A percentile compares a stretch with the other conserved stretches of the same genome.
These are phyloP conservation scores for Emydoidea blandingii DNA, from an alignment of 2,797 vertebrate species.

Conservation along the genomic window DNA sequence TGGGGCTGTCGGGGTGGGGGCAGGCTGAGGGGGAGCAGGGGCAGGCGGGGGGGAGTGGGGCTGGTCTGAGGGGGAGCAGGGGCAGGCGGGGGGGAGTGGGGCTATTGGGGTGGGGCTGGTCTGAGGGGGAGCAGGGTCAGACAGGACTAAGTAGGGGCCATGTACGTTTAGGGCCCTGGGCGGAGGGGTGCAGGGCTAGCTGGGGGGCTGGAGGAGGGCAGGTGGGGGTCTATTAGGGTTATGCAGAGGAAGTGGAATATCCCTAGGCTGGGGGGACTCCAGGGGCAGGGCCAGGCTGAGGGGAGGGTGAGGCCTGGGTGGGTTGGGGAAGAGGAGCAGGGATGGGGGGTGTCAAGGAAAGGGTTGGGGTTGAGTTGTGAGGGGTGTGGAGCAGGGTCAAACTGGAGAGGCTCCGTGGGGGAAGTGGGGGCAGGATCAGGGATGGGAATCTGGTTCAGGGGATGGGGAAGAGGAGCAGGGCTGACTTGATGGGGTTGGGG, in stretches of 20 bases:
- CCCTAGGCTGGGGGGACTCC: no score
- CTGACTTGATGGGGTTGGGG: background rate
- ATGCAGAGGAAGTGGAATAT: no score
- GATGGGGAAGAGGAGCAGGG: background rate
- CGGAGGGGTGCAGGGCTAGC: no score
- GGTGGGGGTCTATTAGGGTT: no score
- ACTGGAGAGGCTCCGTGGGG: background rate
- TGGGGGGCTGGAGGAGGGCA: no score
- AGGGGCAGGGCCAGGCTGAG: no score
- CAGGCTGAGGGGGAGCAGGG: no score
- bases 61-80: background rate
- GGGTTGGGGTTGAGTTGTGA: background rate
- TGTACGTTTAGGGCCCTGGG: no score
- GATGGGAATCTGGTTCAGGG: background rate
- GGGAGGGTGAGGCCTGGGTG: background rate
- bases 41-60: background rate
- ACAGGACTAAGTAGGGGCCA: no score
- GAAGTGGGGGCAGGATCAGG: background rate
- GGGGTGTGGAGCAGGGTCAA: background rate
- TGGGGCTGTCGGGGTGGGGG: no score
- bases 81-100: no score
- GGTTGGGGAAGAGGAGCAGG: background rate
- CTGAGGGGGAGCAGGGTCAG: background rate
- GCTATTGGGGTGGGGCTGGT: rapidly evolving
- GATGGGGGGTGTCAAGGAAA: no score